Evolutionary conservation across 2,888 invertebrate species (phyloP), one percentile per base, ranked within the genome.

Genomic region (Drosophila suboccidentalis): DNA sequence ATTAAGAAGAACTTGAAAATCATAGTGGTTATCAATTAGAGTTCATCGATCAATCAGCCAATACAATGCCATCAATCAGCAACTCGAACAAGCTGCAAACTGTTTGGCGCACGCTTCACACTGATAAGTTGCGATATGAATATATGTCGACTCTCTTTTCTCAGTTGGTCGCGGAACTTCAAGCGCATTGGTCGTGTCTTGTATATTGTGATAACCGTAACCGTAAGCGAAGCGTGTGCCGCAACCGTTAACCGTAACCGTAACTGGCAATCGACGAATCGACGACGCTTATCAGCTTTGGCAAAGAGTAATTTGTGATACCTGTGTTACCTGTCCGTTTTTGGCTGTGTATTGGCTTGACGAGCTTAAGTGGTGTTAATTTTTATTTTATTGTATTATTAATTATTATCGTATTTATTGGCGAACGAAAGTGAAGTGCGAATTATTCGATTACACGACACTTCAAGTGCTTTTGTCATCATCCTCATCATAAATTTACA

Each of bases 231-330:
- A 61, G 63, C 72, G 66, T 71, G 61, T 59, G 66, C 70, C 65
- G 43, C 19, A 29, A 8, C 29, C 29, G 29, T 29, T 29, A 29
- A 29, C 62, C 65, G 50, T n/a, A 43, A 51, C 62, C 65, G 50
- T 13, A 43, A 51, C 69, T 57, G 53, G 53, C 75, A 75, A 75
- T 80, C 71, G 83, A 71, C 64, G 67, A 32, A 32, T 32, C 49
- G 39, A 10, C 51, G 26, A 11, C 36, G 75, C 90, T 89, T 90
- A 89, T 90, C 88, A 79, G 78, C 68, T 60, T 71, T 73, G 71
- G 58, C 75, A 77, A 90, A 90, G 82, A 90, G 89, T 90, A 86
- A 89, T 89, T 90, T 84, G 90, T 87, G 84, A 87, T 90, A 89
- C 90, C 85, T 80, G 87, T 87, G 84, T 83, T 90, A 89, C 78